phyloP scores from a whole-genome alignment of 2,888 invertebrate genomes.

The Loripinus fragilis region DNA sequence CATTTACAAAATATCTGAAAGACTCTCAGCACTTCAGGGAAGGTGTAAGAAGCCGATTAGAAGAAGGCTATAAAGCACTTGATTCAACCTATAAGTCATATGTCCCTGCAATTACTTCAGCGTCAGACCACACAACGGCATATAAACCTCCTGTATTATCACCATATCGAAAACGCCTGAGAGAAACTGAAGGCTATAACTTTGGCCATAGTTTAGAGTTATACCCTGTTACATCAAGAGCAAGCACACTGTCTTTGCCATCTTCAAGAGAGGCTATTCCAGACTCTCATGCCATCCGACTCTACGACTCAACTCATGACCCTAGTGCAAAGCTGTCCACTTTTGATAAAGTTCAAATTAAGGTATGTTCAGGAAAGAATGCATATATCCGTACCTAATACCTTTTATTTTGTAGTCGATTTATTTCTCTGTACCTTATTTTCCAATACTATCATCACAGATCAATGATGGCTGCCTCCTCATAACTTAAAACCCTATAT shows the following conservation, averaged over 20 bases:
- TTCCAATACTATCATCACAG: not conserved
- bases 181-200: conserved; percentile 49
- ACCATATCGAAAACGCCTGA: conserved; percentile 58
- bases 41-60: conserved; percentile 61
- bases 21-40: conserved; percentile 66
- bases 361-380: conserved; percentile 62
- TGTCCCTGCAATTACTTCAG: conserved; percentile 25
- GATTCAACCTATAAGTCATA: conserved; percentile 22
- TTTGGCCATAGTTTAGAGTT: conserved; percentile 62
- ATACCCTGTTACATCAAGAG: conserved; percentile 56
- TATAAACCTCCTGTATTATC: conserved; percentile 1
- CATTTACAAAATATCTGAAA: conserved; percentile 65
- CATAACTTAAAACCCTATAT: conserved; percentile 11
- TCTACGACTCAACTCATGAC: conserved; percentile 53
- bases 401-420: not conserved
- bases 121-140: conserved; percentile 10
- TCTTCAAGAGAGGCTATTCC: conserved; percentile 48
- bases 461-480: conserved; percentile 7
- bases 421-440: not conserved
- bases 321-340: conserved; percentile 66
- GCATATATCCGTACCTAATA: not conserved
- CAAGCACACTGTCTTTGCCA: conserved; percentile 29
- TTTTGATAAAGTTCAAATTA: conserved; percentile 76
- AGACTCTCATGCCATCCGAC: conserved; percentile 50
- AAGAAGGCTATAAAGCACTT: conserved; percentile 64